Evolutionary conservation across 2,888 invertebrate species (phyloP).

Genomic region (Ichneumoninae sp.): DNA sequence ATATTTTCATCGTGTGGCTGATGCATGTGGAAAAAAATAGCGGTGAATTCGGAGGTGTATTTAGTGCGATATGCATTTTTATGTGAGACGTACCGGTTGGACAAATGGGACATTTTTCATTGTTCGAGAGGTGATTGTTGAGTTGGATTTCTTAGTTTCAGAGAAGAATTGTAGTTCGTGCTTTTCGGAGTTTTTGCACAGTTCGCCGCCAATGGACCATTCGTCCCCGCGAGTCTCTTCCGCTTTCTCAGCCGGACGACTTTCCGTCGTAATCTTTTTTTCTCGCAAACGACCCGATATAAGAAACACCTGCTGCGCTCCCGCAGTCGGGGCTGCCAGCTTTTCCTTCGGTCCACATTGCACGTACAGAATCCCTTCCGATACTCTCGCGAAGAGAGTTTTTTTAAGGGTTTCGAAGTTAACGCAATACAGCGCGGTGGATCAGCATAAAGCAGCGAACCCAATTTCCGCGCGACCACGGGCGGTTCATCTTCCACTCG

Average conservation of each 20-base stretch:
- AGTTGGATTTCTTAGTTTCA: neutral
- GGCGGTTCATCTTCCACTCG: neutral
- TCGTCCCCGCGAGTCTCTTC: neutral
- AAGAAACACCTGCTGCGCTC: constrained; percentile 47
- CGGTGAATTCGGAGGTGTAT: neutral
- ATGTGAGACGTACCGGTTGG: neutral
- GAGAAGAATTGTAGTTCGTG: no score
- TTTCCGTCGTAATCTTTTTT: constrained; percentile 5
- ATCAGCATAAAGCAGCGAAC: constrained; percentile 3
- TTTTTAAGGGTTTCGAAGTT: neutral
- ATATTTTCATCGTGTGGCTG: neutral
- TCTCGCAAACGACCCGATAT: constrained; percentile 22
- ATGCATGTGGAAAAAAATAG: neutral
- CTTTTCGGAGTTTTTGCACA: no score
- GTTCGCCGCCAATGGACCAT: constrained; percentile 17
- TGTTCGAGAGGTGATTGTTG: neutral
- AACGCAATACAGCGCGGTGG: neutral
- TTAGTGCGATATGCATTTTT: neutral
- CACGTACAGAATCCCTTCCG: neutral
- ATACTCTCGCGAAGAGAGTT: neutral
- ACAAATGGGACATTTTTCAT: neutral
- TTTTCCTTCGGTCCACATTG: neutral
- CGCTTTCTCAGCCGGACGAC: constrained; percentile 49
- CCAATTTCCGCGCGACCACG: neutral
- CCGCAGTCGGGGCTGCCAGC: neutral